Evolutionary conservation across 2,888 invertebrate genomes (phyloP).

Genomic region (Bimastos eiseni): DNA sequence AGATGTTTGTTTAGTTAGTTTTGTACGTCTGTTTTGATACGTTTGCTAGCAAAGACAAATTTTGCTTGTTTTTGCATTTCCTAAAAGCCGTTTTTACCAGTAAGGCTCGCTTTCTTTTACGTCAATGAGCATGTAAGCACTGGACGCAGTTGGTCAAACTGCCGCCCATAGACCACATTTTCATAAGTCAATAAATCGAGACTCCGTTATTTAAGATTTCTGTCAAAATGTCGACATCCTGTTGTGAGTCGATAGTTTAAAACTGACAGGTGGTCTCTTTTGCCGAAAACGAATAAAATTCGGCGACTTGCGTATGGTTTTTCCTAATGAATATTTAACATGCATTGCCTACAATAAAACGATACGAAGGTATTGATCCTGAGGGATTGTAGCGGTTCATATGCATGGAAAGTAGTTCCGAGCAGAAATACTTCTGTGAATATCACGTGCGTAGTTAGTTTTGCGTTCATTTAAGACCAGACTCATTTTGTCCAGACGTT

Average conservation of each 20-base stretch:
- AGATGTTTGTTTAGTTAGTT: no score
- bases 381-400: neutral
- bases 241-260: neutral
- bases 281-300: no score
- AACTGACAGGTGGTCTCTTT: neutral
- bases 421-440: neutral
- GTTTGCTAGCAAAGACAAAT: no score
- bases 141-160: no score
- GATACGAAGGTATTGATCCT: neutral
- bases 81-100: no score
- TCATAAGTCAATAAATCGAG: neutral
- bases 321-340: neutral
- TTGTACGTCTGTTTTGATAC: no score
- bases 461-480: no score
- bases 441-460: neutral
- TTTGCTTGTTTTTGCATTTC: no score
- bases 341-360: neutral
- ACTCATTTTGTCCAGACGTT: no score
- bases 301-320: neutral
- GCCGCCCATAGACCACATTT: no score
- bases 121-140: no score
- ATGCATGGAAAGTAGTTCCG: neutral
- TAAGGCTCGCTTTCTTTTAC: no score
- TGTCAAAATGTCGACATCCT: neutral
- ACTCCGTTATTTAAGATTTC: neutral